Evolutionary conservation across 2,113 vertebrate genomes (phyloP).

Genomic region (Paracanthobrama guichenoti): DNA sequence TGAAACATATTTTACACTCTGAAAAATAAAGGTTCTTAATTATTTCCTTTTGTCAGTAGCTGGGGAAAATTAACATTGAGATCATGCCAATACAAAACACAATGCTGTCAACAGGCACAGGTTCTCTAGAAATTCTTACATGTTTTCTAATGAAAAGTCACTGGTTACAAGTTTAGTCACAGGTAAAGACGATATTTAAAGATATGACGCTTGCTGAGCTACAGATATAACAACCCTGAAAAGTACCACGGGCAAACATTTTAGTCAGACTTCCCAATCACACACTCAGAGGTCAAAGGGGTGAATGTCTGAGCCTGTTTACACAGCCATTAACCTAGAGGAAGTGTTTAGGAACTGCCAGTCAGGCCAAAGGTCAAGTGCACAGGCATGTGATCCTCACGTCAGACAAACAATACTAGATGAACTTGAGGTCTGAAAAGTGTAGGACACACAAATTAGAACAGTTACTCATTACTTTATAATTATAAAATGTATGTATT

Average conservation of each 20-base stretch:
- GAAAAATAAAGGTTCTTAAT: too few relatives aligned
- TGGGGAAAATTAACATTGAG: too few relatives aligned
- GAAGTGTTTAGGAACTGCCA: neutral
- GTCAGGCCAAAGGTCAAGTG: constrained; percentile 17
- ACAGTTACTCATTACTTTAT: neutral
- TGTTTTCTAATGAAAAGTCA: neutral
- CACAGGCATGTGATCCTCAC: neutral
- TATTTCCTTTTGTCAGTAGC: too few relatives aligned
- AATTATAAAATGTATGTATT: neutral
- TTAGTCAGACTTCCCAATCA: neutral
- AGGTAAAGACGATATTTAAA: too few relatives aligned
- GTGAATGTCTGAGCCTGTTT: neutral
- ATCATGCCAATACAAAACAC: too few relatives aligned
- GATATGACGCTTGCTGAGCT: neutral
- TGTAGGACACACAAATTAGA: neutral
- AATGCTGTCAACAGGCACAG: neutral
- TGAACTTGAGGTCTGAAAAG: neutral
- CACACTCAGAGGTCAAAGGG: constrained; percentile 14
- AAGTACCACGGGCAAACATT: neutral
- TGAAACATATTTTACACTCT: too few relatives aligned
- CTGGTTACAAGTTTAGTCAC: neutral
- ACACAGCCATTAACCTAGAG: neutral
- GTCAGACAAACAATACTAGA: neutral
- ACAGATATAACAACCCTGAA: neutral
- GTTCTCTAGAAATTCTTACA: neutral